Conservation (phyloP, 2,888 invertebrate species). For the Parnassius apollo region DNA sequence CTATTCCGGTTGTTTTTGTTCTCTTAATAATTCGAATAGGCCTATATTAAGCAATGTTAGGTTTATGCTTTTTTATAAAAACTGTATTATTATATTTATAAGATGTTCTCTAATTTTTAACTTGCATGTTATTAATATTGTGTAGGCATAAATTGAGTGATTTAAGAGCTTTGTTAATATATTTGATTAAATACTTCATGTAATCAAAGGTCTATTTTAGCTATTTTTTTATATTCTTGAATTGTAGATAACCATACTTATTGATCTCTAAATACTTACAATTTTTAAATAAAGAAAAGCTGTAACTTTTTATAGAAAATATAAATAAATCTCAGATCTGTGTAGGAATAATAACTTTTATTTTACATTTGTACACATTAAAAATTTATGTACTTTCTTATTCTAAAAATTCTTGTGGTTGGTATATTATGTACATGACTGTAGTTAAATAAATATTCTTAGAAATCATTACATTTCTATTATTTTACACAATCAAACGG, state of each 20-base stretch:
- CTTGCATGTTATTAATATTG: too few relatives aligned
- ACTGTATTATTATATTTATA: too few relatives aligned
- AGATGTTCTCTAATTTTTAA: too few relatives aligned
- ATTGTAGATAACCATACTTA: neutral
- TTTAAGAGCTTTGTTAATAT: too few relatives aligned
- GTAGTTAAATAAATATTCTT: conserved; percentile 70
- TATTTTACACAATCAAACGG: conserved; percentile 46
- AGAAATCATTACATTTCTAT: conserved; percentile 60
- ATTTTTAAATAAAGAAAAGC: conserved; percentile 23
- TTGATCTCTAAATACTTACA: conserved; percentile 9
- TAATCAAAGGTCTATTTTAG: too few relatives aligned
- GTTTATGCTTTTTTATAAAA: too few relatives aligned
- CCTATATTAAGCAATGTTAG: too few relatives aligned
- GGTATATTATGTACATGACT: conserved; percentile 73
- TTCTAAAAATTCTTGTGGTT: conserved; percentile 47
- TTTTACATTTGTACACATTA: conserved; percentile 77
- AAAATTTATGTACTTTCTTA: conserved; percentile 68
- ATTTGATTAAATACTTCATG: too few relatives aligned
- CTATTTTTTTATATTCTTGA: too few relatives aligned
- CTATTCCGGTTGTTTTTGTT: too few relatives aligned
- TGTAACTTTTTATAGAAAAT: conserved; percentile 1
- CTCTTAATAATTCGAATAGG: too few relatives aligned
- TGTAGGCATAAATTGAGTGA: too few relatives aligned
- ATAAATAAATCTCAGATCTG: neutral
- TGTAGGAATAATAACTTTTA: conserved; percentile 42